Evolutionary conservation across 2,113 vertebrate species (phyloP).

Genomic region (Gorsachius goisagi): DNA sequence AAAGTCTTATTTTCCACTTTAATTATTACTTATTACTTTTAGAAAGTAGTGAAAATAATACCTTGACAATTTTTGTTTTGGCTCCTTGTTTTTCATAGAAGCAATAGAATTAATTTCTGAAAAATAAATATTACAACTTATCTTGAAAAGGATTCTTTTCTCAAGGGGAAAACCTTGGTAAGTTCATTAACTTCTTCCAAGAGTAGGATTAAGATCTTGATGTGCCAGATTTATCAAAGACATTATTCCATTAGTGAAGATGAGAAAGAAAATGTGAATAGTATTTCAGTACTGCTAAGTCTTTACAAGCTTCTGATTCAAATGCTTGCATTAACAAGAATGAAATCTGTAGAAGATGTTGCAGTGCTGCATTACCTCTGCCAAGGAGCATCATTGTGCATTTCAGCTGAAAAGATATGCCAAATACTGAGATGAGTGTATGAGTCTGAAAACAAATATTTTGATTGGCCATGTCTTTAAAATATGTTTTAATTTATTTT

Average conservation of each 20-base stretch:
- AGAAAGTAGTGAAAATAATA: not conserved
- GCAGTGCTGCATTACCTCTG: not conserved
- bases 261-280: not conserved
- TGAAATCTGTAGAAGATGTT: not conserved
- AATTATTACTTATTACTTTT: not conserved
- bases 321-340: conserved; percentile 34
- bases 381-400: not conserved
- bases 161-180: not conserved
- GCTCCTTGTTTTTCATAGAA: not conserved
- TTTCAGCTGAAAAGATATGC: not conserved
- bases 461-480: conserved; percentile 13
- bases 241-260: not conserved
- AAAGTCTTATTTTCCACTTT: not conserved
- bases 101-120: not conserved
- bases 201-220: not conserved
- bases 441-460: conserved; percentile 35
- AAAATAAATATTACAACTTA: not conserved
- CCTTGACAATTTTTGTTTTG: not conserved
- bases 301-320: conserved; percentile 15
- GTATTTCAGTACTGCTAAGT: not conserved
- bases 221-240: conserved; percentile 11
- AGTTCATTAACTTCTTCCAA: conserved; percentile 49
- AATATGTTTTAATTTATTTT: conserved; percentile 14
- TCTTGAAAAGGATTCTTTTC: not conserved
- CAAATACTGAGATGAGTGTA: not conserved